Percentiles rank a stretch among this genome's conserved stretches.
These are phyloP conservation scores for Octopus bimaculoides DNA, from an alignment of 1,140 invertebrate genomes.

Conservation along the genomic window DNA sequence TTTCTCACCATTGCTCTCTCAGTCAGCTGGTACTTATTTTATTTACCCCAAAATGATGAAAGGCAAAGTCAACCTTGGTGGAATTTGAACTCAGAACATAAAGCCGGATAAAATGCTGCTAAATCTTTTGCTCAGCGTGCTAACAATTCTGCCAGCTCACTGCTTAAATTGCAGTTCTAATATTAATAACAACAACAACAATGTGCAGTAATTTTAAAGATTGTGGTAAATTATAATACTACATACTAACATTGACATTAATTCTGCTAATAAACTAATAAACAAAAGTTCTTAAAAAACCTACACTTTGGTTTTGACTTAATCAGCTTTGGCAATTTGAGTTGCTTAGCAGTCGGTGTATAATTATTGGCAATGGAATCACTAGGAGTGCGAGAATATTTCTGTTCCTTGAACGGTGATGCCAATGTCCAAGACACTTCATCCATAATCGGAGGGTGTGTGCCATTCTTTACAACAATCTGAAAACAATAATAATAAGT, in stretches of 20 bases:
- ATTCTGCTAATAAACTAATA: background rate
- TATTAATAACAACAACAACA: no score
- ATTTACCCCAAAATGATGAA: no score
- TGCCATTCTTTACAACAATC: slow-evolving; percentile 54
- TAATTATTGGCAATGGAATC: slow-evolving; percentile 67
- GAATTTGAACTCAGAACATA: no score
- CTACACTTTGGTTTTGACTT: slow-evolving; percentile 41
- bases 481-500: slow-evolving; percentile 25
- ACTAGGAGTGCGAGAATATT: slow-evolving; percentile 61
- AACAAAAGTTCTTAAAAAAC: background rate
- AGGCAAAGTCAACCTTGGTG: no score
- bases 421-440: slow-evolving; percentile 58
- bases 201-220: no score
- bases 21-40: no score
- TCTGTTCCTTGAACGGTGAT: slow-evolving; percentile 56
- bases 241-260: background rate
- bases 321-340: slow-evolving; percentile 59
- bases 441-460: slow-evolving; percentile 58
- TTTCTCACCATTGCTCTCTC: no score
- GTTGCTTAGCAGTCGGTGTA: slow-evolving; percentile 60
- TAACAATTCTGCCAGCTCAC: no score
- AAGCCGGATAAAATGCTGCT: no score
- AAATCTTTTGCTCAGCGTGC: no score
- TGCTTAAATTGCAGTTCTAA: no score
- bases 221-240: no score